Base-by-base conservation (phyloP, 2,113 vertebrate genomes). In the Ploceus nigricollis region DNA sequence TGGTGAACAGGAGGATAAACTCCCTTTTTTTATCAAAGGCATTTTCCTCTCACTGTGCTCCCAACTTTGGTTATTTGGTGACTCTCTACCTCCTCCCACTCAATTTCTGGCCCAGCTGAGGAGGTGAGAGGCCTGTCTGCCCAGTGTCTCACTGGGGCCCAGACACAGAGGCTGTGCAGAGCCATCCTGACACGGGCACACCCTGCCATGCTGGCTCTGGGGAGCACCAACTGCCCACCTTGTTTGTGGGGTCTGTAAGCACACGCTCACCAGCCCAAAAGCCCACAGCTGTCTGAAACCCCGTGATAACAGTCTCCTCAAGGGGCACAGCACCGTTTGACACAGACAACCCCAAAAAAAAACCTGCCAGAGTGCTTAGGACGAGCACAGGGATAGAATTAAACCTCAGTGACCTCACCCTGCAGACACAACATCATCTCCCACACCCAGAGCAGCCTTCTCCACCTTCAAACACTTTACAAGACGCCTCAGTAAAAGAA, bases 401-500 rank as follows among this genome's bases (percentile, higher is more conserved):
- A 88, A 83, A 57, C 13, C 40, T 86, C 77, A 47, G 75, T 35
- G 79, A 53, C 33, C 65, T 64, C 81, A 57, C 30, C 22, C 57
- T 70, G 54, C 82, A 90, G 78, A 88, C 44, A 85, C 69, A 93
- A 6, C 65, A 82, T 61, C 76, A 39, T 39, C 72, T 75, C 58
- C 76, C 61, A 54, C n/a, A 25, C 27, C 39, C 53, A 19, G 60
- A 2, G 5, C 60, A 77, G 48, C 45, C 71, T 66, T 66, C 76
- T 81, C 64, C 47, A 61, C 76, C 87, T 90, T 78, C 61, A 85
- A 81, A 85, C 68, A 11, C 82, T 92, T 79, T 33, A 66, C 61
- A 56, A 88, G 95, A 50, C 7, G 30, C 68, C 88, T 88, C 88
- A 82, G 81, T 86, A 57, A 92, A 91, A 94, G 71, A 96, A 82